Evolutionary conservation across 2,113 vertebrate species (phyloP).

Genomic region (Burhinus bistriatus): DNA sequence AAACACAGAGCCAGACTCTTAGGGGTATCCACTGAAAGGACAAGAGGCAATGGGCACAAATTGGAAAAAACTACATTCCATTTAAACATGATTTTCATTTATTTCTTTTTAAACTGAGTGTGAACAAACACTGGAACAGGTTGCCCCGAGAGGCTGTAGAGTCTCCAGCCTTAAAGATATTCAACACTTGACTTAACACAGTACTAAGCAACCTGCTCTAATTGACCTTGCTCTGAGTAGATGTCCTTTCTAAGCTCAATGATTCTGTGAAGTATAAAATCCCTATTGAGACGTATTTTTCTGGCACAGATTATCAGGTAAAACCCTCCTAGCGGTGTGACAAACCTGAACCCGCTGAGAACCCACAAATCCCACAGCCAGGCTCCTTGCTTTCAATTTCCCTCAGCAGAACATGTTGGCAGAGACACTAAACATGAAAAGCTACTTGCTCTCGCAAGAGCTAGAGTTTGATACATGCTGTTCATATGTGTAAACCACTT

Average conservation of each 20-base stretch:
- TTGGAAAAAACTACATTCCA: neutral
- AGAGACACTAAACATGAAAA: neutral
- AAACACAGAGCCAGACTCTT: neutral
- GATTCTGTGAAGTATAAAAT: neutral
- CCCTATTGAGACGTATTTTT: neutral
- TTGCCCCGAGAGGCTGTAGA: neutral
- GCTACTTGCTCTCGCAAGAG: neutral
- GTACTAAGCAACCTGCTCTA: neutral
- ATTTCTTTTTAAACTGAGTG: neutral
- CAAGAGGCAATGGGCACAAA: neutral
- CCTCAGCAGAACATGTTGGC: neutral
- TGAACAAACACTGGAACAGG: neutral
- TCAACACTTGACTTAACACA: neutral
- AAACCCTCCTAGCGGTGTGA: neutral
- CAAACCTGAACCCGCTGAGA: neutral
- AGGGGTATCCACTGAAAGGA: neutral
- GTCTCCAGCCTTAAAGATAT: neutral
- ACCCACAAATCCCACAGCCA: neutral
- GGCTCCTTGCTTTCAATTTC: neutral
- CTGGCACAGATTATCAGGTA: neutral
- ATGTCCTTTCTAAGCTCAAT: neutral
- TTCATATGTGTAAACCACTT: neutral
- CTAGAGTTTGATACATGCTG: neutral
- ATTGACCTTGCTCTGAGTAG: neutral
- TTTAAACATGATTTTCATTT: neutral